These are phyloP conservation scores for Masnerella sp. DNA, from an alignment of 2,888 invertebrate species.

Conservation along the genomic window DNA sequence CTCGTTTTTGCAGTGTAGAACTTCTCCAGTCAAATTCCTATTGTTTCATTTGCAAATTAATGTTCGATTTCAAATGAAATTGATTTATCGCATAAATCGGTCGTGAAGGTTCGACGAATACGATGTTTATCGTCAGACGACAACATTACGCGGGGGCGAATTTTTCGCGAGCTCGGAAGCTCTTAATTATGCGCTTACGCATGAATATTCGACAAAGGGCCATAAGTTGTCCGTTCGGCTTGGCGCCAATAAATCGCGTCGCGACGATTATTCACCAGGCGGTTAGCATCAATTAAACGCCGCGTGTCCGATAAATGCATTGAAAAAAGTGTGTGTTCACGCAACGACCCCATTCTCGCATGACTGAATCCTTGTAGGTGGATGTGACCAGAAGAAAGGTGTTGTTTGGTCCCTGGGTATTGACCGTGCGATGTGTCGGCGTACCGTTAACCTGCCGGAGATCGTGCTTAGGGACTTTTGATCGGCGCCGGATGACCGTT, in stretches of 20 bases:
- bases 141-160: no score
- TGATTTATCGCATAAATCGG: no score
- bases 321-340: conserved; percentile 50
- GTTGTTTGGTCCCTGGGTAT: conserved; percentile 66
- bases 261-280: conserved; percentile 37
- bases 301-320: conserved; percentile 30
- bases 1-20: no score
- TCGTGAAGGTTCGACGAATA: no score
- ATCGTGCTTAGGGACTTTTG: conserved; percentile 69
- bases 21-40: no score
- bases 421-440: conserved; percentile 71
- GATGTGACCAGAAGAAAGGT: conserved; percentile 61
- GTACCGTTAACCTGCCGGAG: conserved; percentile 70
- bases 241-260: conserved; percentile 10
- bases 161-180: no score
- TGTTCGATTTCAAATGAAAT: no score
- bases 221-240: conserved; percentile 2
- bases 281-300: conserved; percentile 36
- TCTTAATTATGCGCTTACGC: no score
- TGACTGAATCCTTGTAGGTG: conserved; percentile 56
- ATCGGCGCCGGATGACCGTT: conserved; percentile 67
- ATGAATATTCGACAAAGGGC: conserved; percentile 18
- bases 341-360: conserved; percentile 57
- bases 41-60: no score
- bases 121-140: no score